These are phyloP conservation scores for Diarsia dahlii DNA, from an alignment of 2,888 invertebrate species.

Conservation along the genomic window DNA sequence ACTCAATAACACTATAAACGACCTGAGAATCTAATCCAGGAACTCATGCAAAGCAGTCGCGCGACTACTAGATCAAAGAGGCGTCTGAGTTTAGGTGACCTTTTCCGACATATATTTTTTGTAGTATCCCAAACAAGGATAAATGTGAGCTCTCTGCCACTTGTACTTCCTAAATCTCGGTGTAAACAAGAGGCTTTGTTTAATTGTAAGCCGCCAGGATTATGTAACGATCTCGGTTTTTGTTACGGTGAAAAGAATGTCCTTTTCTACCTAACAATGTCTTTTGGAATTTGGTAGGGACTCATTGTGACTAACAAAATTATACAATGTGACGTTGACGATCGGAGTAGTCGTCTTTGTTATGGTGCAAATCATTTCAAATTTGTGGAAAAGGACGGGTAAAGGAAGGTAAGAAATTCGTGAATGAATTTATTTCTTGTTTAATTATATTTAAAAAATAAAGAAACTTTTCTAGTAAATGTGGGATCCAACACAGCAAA, in stretches of 20 bases:
- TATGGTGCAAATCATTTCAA: no score
- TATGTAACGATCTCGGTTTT: not conserved
- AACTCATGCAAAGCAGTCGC: no score
- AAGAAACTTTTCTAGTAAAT: no score
- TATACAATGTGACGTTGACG: not conserved
- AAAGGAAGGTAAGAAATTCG: no score
- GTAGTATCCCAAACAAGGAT: constrained; percentile 42
- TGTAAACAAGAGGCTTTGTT: constrained; percentile 26
- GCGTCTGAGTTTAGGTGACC: constrained; percentile 18
- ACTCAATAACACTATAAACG: no score
- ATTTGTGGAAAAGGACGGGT: no score
- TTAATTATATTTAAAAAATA: no score
- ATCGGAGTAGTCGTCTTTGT: no score
- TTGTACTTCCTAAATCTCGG: constrained; percentile 26
- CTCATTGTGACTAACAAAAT: not conserved
- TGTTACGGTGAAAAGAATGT: not conserved
- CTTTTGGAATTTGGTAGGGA: not conserved
- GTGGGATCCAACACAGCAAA: no score
- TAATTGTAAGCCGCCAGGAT: constrained; percentile 5
- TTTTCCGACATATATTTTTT: constrained; percentile 48
- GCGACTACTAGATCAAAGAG: no score
- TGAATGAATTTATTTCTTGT: no score
- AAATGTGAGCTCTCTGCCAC: constrained; percentile 22
- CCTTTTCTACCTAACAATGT: not conserved
- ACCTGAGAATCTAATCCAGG: no score